A percentile compares a stretch with the other conserved stretches of the same genome.
phyloP scores from a whole-genome alignment of 2,113 vertebrate species.

The Laterallus jamaicensis region DNA sequence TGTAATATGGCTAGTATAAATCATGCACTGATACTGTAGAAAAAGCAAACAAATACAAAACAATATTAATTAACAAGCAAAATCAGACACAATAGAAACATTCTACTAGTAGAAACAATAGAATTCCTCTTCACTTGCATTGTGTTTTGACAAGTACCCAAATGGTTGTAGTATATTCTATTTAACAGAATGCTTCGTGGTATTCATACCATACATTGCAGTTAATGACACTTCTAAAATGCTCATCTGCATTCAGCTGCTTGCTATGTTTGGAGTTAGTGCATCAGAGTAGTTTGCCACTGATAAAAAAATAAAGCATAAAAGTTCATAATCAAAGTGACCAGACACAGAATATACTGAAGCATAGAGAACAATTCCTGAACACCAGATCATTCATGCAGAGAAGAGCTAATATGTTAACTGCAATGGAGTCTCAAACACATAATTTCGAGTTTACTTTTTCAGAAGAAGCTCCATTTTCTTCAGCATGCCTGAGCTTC shows the following conservation, averaged over 20 bases:
- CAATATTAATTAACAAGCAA: not conserved
- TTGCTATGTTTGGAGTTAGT: not conserved
- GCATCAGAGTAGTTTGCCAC: not conserved
- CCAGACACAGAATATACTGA: not conserved
- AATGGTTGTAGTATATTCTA: not conserved
- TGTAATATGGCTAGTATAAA: not conserved
- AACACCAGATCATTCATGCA: not conserved
- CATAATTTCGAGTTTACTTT: not conserved
- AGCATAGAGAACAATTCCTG: not conserved
- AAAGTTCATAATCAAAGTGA: not conserved
- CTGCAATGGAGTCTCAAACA: fast-evolving
- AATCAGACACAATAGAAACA: not conserved
- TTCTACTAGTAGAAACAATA: not conserved
- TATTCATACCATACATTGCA: not conserved
- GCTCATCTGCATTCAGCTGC: not conserved
- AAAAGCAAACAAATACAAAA: not conserved
- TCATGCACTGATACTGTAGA: not conserved
- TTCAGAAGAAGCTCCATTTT: not conserved
- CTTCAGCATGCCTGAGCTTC: not conserved
- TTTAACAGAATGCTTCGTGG: not conserved
- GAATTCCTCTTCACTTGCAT: not conserved
- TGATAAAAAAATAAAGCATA: not conserved
- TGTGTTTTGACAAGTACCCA: not conserved
- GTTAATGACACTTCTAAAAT: not conserved
- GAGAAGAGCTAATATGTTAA: not conserved